Conservation (phyloP, 2,797 vertebrate genomes). For the Saxicola maurus region DNA sequence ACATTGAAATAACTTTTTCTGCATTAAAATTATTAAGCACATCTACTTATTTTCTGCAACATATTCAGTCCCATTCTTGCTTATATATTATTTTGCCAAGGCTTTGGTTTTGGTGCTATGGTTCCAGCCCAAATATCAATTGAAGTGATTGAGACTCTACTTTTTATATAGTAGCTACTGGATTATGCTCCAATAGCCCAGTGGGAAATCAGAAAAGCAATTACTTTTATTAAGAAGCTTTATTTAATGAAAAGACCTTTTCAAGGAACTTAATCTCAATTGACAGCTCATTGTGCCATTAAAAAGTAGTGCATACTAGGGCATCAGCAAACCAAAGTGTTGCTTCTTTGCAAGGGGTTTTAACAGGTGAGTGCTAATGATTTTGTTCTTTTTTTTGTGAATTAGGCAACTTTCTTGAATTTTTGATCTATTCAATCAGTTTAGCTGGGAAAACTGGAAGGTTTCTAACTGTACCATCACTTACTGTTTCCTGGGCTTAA, state of each 20-base stretch:
- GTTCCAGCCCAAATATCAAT: background rate
- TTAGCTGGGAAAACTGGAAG: background rate
- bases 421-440: background rate
- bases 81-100: background rate
- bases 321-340: background rate
- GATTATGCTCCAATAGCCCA: background rate
- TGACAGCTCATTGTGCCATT: background rate
- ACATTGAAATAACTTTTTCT: background rate
- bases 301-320: background rate
- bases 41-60: background rate
- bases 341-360: background rate
- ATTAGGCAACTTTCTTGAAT: background rate
- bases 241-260: slow-evolving; percentile 16
- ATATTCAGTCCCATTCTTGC: background rate
- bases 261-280: slow-evolving; percentile 15
- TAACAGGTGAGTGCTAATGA: background rate
- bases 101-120: background rate
- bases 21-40: background rate
- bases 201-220: slow-evolving; percentile 2
- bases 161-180: background rate
- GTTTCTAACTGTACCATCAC: background rate
- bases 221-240: slow-evolving; percentile 47
- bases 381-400: background rate
- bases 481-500: background rate
- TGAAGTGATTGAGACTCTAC: background rate